These are phyloP conservation scores for Vireo altiloquus DNA, from an alignment of 2,113 vertebrate genomes.

Conservation along the genomic window DNA sequence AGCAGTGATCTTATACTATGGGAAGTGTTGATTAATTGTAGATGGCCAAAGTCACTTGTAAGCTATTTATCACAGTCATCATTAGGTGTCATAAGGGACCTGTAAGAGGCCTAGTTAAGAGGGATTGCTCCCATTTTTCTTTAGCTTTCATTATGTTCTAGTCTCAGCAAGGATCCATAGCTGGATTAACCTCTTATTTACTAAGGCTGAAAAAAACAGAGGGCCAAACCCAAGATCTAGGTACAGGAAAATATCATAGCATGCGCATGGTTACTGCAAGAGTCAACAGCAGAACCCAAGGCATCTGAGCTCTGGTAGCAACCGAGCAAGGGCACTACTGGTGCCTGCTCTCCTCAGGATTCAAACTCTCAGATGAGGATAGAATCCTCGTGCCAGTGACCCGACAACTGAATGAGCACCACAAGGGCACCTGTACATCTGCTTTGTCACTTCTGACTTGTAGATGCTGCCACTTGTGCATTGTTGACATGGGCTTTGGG, in stretches of 20 bases:
- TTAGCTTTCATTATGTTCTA: neutral
- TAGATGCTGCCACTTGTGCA: neutral
- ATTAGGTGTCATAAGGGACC: conserved; percentile 23
- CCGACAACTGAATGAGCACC: neutral
- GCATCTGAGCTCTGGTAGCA: neutral
- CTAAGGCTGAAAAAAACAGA: neutral
- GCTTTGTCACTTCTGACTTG: neutral
- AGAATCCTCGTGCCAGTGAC: neutral
- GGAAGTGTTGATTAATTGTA: conserved; percentile 43
- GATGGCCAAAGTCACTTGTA: neutral
- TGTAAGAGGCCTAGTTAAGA: neutral
- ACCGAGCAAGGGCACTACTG: neutral
- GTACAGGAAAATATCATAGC: neutral
- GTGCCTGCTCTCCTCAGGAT: neutral
- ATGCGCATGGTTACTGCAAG: neutral
- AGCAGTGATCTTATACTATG: neutral
- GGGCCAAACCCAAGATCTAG: neutral
- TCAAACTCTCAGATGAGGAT: neutral
- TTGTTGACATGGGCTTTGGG: neutral
- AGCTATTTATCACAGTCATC: conserved; percentile 30
- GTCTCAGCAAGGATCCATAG: neutral
- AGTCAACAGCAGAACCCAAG: neutral
- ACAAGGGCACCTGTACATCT: neutral
- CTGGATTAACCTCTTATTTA: neutral
- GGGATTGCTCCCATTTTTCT: neutral